Evolutionary conservation across 2,113 vertebrate species (phyloP), one percentile per base, ranked within the genome.

Genomic region (Triplophysa siluroides): DNA sequence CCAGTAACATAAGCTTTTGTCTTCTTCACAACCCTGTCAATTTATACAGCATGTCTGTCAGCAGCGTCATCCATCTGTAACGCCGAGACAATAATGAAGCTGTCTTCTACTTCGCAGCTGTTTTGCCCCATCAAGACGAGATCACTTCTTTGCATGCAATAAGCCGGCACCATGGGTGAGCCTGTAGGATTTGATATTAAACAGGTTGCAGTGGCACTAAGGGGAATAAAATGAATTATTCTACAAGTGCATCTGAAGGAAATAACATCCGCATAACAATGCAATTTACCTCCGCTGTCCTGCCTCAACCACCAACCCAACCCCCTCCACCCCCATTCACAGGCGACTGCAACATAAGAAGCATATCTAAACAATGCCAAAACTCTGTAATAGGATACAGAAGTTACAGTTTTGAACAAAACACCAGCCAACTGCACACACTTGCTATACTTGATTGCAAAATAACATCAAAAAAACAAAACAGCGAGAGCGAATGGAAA

Each of bases 21-120:
- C 80, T 87, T 87, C 85, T 89, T 88, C 79, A 84, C 85, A 87
- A 87, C 78, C 61, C 76, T 24, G n/a, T 86, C 89, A 88, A 89
- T 91, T 90, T 89, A 90, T 88, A 85, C 74, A 5, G 76, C 78
- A 62, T 76, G 84, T 91, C 90, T 92, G 88, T 91, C 89, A 87
- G 84, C 85, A 4, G 80, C 47, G 65, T 83, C 88, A 91, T 90
- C 86, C 88, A 85, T 90, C 90, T 91, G 90, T 86, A 90, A 90
- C 88, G 84, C 56, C 78, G 88, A 84, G 78, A 88, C 89, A 85
- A 86, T 82, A 86, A 89, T 85, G 83, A 85, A 87, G 83, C 65
- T 26, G 76, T 85, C 87, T 86, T 83, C 86, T 50, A 41, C 85
- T 85, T 79, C 78, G 87, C 92, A 92, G 90, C 89, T 90, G 90